Evolutionary conservation across 30 jellyfish, hydroid and myxozoan species (phyloP), one percentile per base, ranked within the genome.

Genomic region (Chrysaora quinquecirrha): DNA sequence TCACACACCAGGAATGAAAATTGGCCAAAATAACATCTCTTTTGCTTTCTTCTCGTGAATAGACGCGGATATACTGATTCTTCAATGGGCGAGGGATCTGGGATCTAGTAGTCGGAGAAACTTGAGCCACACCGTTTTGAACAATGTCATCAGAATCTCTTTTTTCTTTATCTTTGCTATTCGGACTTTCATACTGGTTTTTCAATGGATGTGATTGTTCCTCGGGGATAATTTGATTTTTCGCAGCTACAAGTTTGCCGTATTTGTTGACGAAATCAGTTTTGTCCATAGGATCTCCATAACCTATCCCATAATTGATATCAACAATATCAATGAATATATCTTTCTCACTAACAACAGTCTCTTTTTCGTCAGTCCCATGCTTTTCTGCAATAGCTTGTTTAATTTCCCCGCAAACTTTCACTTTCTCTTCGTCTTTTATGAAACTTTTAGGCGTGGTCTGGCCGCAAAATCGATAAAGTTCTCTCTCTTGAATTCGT

Each of bases 381-480:
- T 16, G 30, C 32, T 24, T 47, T 3, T 22, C 24, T 28, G 34
- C 19, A 27, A 74, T 74, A 20, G 56, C 75, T 18, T 1, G 22
- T 31, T 71, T 58, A 3, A 74, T 71, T 7, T 49, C 25, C 35
- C 52, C 32, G 43, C 75, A 38, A 19, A 74, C 34, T 24, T 49
- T 3, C 31, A 10, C 70, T 6, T 24, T 56, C n/a, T 3, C 25
- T 19, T 52, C 68, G 25, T 9, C 25, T 52, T 52, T 19, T 2
- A 52, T 52, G 68, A 10, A 52, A 2, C 29, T 7, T 20, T 52
- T 52, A 3, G 68, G 68, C 29, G 68, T 67, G 7, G 83, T 80
- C 25, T 80, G 90, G 2, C 90, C 90, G 30, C 90, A 80, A 29
- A 80, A 80, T 76, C 31, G 83, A 58, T 64, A 67, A 14, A 80